Conservation (phyloP, 1,140 invertebrate species). For the Sesamia nonagrioides region DNA sequence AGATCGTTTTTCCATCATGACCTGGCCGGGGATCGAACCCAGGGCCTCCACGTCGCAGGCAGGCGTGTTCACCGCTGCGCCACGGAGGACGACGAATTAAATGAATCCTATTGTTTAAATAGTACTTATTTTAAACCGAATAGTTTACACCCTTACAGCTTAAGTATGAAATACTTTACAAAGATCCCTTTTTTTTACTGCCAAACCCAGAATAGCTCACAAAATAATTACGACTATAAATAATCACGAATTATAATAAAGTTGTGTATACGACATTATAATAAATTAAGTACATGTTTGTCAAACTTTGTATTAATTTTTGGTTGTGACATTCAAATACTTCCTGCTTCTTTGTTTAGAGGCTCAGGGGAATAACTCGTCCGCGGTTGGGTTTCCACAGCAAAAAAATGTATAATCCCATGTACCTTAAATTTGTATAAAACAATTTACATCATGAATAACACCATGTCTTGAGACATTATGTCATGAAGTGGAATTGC, state of each 20-base stretch:
- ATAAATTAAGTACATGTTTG: background rate
- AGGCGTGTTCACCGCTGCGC: no score
- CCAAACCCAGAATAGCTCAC: no score
- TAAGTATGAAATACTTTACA: no score
- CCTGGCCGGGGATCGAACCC: no score
- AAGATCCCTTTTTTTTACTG: background rate
- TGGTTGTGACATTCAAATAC: constrained; percentile 3
- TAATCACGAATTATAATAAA: background rate
- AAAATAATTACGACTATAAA: no score
- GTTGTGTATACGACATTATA: background rate
- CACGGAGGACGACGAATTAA: no score
- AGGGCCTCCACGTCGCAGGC: no score
- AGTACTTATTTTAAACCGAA: no score
- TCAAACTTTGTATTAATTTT: constrained; percentile 14
- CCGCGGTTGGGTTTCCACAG: background rate
- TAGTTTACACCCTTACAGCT: no score
- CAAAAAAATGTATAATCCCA: constrained; percentile 23
- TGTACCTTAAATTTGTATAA: background rate
- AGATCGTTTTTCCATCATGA: no score
- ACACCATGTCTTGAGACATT: background rate
- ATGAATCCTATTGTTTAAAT: no score
- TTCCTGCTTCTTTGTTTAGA: background rate
- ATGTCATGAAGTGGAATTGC: constrained; percentile 12
- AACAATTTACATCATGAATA: constrained; percentile 22
- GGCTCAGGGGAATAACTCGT: background rate